Base-by-base conservation (phyloP, 2,888 invertebrate genomes). In the Parelbella ahira region DNA sequence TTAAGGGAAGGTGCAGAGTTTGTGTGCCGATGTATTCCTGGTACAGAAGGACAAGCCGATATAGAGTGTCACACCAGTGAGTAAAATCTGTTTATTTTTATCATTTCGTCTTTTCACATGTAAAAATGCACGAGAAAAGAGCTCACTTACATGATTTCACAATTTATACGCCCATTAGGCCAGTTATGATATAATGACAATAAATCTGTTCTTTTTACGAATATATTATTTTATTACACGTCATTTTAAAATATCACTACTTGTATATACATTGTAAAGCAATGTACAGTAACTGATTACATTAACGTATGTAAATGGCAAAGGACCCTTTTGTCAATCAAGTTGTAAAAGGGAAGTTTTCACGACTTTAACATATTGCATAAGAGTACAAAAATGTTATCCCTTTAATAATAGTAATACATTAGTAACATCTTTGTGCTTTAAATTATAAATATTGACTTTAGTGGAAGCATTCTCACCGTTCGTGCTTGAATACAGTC, bases 1-100 rank as follows among this genome's bases (percentile, higher is more conserved):
- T 91, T 96, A 52, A 91, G 94, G 55, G 93, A 95, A 76, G 93
- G 94, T 50, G 93, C 93, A 48, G 92, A 93, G 63, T 97, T 94
- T 87, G 92, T 94, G 20, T 95, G 95, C 81, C 90, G 92, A 65
- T 94, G 94, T 77, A 90, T 92, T 52, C 91, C 92, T 38, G 94
- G 94, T 52, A 93, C 91, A 37, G 90, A 90, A 69, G 93, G 93
- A 55, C 89, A 91, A 56, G 92, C 94, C 20, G 91, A 93, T 60
- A 81, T 90, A 58, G 93, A 92, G 67, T 94, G 94, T 84, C 89
- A 89, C 51, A 83, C 87, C 54, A 87, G 87, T 87, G 70, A 87
- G 87, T 87, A 78, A 51, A 39, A 25, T 5, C 27, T 34, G 34
- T 10, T 37, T 32, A 18, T 19, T 21, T 25, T 18, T 5, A 21